phyloP scores from a whole-genome alignment of 2,797 vertebrate genomes.

The Potorous gilbertii region DNA sequence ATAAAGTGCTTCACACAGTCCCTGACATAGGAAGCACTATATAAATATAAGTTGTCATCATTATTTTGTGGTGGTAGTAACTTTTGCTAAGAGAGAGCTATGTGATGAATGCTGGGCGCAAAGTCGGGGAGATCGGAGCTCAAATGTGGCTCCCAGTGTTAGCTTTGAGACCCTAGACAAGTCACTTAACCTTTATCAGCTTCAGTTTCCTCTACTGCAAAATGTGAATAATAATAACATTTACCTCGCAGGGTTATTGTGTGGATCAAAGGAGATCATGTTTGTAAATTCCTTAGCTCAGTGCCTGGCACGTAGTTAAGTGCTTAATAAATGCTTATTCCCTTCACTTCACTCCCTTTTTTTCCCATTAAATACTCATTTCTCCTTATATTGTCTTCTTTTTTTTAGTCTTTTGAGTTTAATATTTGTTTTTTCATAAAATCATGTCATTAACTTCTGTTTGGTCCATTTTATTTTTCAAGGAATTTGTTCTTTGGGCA shows the following conservation, averaged over 20 bases:
- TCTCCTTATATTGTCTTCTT: background rate
- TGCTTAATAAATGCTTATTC: background rate
- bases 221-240: background rate
- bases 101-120: background rate
- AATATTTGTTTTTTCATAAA: background rate
- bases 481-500: background rate
- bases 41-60: background rate
- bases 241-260: background rate
- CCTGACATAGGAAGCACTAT: background rate
- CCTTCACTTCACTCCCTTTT: background rate
- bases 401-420: background rate
- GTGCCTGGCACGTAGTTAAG: background rate
- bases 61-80: background rate
- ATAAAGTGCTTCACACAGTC: background rate
- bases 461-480: background rate
- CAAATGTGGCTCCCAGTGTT: background rate
- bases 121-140: background rate
- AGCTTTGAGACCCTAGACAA: background rate
- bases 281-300: background rate
- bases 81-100: background rate
- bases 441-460: background rate
- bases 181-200: background rate
- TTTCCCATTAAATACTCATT: background rate
- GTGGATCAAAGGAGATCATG: background rate
- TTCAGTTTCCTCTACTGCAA: background rate